phyloP scores from a whole-genome alignment of 2,888 invertebrate genomes.

The Malacosoma neustria region DNA sequence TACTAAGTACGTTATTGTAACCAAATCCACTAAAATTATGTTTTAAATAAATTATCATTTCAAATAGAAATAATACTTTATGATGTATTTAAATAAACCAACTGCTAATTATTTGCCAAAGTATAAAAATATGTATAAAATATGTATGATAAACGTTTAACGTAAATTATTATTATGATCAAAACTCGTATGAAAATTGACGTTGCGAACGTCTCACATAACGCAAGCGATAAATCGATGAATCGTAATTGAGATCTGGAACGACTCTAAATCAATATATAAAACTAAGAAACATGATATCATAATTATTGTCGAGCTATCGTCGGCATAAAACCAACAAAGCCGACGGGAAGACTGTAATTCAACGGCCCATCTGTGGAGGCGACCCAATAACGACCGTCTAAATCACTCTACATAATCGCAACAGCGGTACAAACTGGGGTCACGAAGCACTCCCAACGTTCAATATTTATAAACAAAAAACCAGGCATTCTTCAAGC shows the following conservation, averaged over 20 bases:
- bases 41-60: no score
- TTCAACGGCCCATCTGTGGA: constrained; percentile 60
- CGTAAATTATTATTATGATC: no score
- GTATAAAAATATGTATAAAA: no score
- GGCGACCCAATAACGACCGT: constrained; percentile 55
- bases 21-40: no score
- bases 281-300: constrained; percentile 66
- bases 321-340: constrained; percentile 57
- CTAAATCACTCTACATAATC: constrained; percentile 66
- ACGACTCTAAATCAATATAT: constrained; percentile 63
- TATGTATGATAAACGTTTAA: no score
- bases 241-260: constrained; percentile 63
- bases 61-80: no score
- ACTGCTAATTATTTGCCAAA: no score
- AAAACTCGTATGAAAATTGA: no score
- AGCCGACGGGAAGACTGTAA: constrained; percentile 57
- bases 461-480: constrained; percentile 53
- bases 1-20: no score
- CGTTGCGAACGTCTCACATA: no score
- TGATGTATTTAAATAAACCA: no score
- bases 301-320: constrained; percentile 56
- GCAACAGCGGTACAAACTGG: constrained; percentile 58
- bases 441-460: constrained; percentile 61
- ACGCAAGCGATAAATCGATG: constrained; percentile 51
- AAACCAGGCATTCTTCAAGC: constrained; percentile 33